Base-by-base conservation (phyloP, 2,888 invertebrate species). In the Graphium colonna region DNA sequence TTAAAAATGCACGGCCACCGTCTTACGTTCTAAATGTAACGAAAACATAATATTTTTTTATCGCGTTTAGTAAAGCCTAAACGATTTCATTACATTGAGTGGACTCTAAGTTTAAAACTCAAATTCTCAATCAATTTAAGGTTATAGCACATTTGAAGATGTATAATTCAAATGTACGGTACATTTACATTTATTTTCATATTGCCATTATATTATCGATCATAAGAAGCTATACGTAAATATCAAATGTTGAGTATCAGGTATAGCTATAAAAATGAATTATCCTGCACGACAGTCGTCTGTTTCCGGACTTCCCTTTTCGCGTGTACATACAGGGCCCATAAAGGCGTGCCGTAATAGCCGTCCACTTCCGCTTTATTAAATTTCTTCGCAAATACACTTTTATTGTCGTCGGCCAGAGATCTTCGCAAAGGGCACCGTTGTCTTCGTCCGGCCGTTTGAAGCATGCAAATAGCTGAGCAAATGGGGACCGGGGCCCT, bases 331-430 rank as follows among this genome's bases (percentile, higher is more conserved):
- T 67, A 59, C 60, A 61, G 65, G 69, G 64, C 65, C 64, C 65
- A 64, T 60, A 40, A 65, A 71, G 75, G 78, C 28, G 76, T 69
- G 72, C 70, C 77, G 70, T 82, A 83, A 84, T 80, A 72, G 78
- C 74, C 73, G 77, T 80, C 82, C 82, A 81, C 82, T 89, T 89
- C 87, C 86, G 85, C 88, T 80, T 88, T 89, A 89, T 88, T 89
- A 89, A 88, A 89, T 89, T 88, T 89, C 89, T 87, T 86, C 77
- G 86, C 88, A 88, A 89, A 88, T 82, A 88, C 81, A 82, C 78
- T 87, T 88, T 89, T 89, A 89, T 83, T 85, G 84, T 77, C 76
- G 71, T 67, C 76, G 69, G 68, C 77, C 81, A 71, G 73, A 78
- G 82, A 82, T 83, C 84, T 82, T 79, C 79, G 77, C 73, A 75